phyloP scores from a whole-genome alignment of 2,113 vertebrate species.

The Sclerurus mexicanus region DNA sequence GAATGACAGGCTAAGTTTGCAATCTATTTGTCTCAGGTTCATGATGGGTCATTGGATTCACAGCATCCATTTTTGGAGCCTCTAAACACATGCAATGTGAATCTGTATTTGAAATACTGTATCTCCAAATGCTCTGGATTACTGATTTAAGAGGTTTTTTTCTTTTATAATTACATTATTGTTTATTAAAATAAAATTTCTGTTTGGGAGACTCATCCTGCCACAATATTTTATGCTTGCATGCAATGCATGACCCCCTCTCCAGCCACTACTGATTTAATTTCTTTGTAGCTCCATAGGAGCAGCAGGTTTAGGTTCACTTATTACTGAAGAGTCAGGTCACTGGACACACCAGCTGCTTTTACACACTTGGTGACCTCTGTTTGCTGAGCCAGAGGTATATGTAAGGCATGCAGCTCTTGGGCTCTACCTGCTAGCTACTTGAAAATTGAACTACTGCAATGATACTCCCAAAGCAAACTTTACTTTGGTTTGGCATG shows the following conservation, averaged over 20 bases:
- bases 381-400: background rate
- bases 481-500: conserved; percentile 70
- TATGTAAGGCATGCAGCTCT: background rate
- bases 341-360: background rate
- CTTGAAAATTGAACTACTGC: conserved; percentile 67
- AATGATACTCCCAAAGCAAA: conserved; percentile 70
- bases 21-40: background rate
- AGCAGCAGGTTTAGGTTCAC: background rate
- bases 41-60: background rate
- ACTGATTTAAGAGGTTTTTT: background rate
- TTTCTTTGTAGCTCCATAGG: background rate
- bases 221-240: background rate
- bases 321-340: background rate
- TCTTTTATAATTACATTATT: background rate
- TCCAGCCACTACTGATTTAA: background rate
- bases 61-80: background rate
- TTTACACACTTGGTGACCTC: background rate
- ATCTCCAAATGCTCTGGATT: background rate
- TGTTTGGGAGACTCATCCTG: background rate
- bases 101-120: background rate
- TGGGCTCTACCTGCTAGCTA: conserved; percentile 53
- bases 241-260: background rate
- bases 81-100: background rate
- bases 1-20: background rate
- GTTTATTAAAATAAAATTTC: background rate